phyloP scores from a whole-genome alignment of 2,113 vertebrate genomes.

The Nesogale talazaci region DNA sequence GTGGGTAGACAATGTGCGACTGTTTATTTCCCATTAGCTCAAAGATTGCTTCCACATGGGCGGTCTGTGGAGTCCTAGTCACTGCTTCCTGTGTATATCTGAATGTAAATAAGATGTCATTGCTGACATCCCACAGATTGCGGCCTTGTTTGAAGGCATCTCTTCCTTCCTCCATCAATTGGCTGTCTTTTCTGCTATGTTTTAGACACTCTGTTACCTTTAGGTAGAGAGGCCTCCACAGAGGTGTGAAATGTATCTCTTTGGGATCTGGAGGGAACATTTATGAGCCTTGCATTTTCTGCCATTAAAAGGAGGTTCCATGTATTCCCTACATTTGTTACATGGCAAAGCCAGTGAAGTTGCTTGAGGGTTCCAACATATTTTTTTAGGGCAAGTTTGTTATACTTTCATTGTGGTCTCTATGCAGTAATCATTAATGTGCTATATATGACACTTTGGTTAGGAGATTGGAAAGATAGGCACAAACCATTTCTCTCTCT shows the following conservation, averaged over 20 bases:
- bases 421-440: slow-evolving; percentile 64
- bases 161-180: slow-evolving; percentile 41
- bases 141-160: slow-evolving; percentile 44
- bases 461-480: slow-evolving; percentile 67
- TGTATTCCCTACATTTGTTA: slow-evolving; percentile 67
- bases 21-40: background rate
- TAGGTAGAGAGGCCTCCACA: background rate
- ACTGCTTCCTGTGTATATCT: slow-evolving; percentile 11
- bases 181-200: slow-evolving; percentile 15
- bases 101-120: background rate
- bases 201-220: slow-evolving; percentile 21
- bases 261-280: background rate
- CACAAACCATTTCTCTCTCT: slow-evolving; percentile 62
- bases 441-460: slow-evolving; percentile 29
- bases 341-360: slow-evolving; percentile 52
- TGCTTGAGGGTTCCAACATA: slow-evolving; percentile 62
- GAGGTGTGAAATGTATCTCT: slow-evolving; percentile 4
- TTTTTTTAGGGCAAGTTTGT: slow-evolving; percentile 66
- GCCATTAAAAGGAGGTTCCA: slow-evolving; percentile 78
- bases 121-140: background rate
- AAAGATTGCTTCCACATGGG: background rate
- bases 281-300: slow-evolving; percentile 20
- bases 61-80: background rate
- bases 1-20: slow-evolving; percentile 4
- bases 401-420: slow-evolving; percentile 60